A percentile compares a stretch with the other conserved stretches of the same genome.
phyloP scores from a whole-genome alignment of 2,113 vertebrate genomes.

The Heptranchias perlo region DNA sequence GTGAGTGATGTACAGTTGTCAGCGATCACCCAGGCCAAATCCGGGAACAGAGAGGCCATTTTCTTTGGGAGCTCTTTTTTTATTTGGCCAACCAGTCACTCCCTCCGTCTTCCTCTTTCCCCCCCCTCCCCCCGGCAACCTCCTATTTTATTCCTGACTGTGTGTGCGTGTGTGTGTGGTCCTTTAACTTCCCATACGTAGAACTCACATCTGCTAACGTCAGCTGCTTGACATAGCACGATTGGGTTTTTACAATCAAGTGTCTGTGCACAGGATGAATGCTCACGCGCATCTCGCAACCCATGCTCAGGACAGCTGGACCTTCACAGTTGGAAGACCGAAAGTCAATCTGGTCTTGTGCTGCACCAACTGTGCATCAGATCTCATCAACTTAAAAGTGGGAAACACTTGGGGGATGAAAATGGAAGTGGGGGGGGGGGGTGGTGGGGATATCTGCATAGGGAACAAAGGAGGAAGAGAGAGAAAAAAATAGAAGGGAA shows the following conservation, averaged over 20 bases:
- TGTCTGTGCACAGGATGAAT: neutral
- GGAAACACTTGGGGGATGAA: neutral
- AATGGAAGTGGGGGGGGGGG: neutral
- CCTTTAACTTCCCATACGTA: neutral
- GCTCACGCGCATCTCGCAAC: neutral
- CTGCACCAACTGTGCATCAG: neutral
- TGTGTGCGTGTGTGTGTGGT: neutral
- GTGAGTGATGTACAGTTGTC: neutral
- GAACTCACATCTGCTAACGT: slow-evolving; percentile 24
- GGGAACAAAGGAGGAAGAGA: no score
- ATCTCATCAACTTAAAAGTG: neutral
- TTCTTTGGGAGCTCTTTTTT: neutral
- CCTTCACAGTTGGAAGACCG: neutral
- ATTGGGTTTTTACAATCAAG: neutral
- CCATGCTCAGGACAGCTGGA: neutral
- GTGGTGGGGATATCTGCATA: neutral
- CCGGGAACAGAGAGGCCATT: slow-evolving; percentile 14
- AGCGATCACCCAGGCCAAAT: neutral
- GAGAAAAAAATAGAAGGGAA: neutral
- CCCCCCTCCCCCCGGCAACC: neutral
- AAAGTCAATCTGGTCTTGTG: neutral
- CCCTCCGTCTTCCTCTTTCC: neutral
- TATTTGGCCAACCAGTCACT: neutral
- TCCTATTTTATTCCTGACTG: neutral
- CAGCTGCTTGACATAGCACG: neutral